A percentile compares a stretch with the other conserved stretches of the same genome.
Conservation (phyloP, 2,113 vertebrate species). For the Clarias magur region DNA sequence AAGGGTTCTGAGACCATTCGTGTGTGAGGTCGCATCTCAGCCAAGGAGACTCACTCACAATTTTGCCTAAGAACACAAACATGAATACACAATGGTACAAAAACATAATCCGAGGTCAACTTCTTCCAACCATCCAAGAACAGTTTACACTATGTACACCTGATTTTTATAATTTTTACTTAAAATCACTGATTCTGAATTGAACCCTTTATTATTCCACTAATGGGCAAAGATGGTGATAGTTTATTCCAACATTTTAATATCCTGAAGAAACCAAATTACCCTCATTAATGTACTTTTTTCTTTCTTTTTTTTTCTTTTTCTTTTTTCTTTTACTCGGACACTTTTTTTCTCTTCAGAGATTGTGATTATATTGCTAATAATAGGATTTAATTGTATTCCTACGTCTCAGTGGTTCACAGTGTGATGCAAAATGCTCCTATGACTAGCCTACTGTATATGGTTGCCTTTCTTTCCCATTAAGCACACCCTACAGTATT, state of each 20-base stretch:
- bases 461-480: not conserved
- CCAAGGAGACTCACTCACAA: too few relatives aligned
- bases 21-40: too few relatives aligned
- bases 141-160: too few relatives aligned
- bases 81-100: too few relatives aligned
- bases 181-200: not conserved
- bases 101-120: too few relatives aligned
- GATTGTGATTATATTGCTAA: not conserved
- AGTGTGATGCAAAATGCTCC: not conserved
- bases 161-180: not conserved
- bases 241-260: not conserved
- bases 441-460: not conserved
- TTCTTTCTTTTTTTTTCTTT: not conserved
- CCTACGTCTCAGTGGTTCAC: not conserved
- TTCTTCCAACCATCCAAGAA: too few relatives aligned
- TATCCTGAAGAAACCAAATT: too few relatives aligned
- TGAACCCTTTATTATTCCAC: not conserved
- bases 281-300: not conserved
- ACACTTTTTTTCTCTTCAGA: not conserved
- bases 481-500: not conserved
- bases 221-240: not conserved
- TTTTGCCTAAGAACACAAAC: too few relatives aligned
- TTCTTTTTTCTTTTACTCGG: not conserved
- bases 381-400: not conserved
- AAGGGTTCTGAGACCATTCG: too few relatives aligned